Base-by-base conservation (phyloP, 2,797 vertebrate species). In the Melanotaenia maccullochi region DNA sequence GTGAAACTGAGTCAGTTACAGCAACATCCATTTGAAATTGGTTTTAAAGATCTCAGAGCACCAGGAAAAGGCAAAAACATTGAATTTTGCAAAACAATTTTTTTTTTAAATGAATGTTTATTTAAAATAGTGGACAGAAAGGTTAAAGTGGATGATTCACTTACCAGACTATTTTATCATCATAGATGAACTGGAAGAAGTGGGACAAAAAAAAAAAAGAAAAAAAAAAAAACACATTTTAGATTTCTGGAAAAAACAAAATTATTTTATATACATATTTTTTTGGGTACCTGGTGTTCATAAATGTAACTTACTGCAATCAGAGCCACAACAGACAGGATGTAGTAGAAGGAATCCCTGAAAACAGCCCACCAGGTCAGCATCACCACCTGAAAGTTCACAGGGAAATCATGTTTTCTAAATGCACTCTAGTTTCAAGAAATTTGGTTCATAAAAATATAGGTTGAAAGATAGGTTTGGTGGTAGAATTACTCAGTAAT, bases 341-440 rank as follows among this genome's bases (percentile, higher is more conserved):
- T 98, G 92, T 99, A 99, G 92, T 97, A 99, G 74, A 94, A 88
- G 14, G 98, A 99, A 90, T 99, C 98, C 52, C 98, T 94, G 91
- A 96, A 99, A 79, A 99, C 96, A 0, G 98, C 94, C 97, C 97
- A 99, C 95, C 95, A 95, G 1, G 97, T 99, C 86, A 99, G 90
- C 55, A 93, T 82, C 70, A 99, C 97, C 87, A 99, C 98, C 98
- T 99, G 38, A 62, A 42, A 60, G 33, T 14, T 5, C 33, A 77
- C 20, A 62, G 4, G 65, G 14, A 7, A 32, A 7, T 49, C 3
- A 36, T 9, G 16, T 32, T 32, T 54, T 25, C 4, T 28, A 7
- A 20, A 47, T 22, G 0, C n/a, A 22, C 0, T 22, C n/a, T n/a
- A 9, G 47, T 22, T 22, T 22, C 47, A 47, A 7, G 20, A 8